Base-by-base conservation (phyloP, 2,888 invertebrate species). In the Brenthis ino region DNA sequence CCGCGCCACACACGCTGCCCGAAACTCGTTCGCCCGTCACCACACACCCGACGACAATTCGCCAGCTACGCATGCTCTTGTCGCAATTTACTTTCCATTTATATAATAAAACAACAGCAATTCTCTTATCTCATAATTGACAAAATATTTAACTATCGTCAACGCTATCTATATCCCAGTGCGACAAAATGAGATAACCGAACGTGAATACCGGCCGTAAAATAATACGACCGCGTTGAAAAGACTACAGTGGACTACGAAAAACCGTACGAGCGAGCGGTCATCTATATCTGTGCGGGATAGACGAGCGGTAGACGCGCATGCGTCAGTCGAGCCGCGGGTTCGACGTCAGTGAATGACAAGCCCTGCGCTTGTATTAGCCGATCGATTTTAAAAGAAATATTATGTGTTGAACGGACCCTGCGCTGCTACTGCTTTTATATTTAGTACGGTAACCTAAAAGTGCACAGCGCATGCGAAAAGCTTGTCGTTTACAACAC, bases 291-390 rank as follows among this genome's bases (percentile, higher is more conserved):
- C 83, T 85, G 89, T 87, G 82, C 84, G 88, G 86, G 82, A 87
- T 90, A 92, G 89, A 91, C 89, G 85, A 85, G 85, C 83, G 83
- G 86, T 87, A 91, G 90, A 91, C 91, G 91, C 92, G 92, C 92
- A 92, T 92, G 92, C 92, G 92, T 91, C 85, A 88, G 83, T 80
- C 80, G 77, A 77, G 74, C 80, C 82, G 78, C 80, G 79, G 82
- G 81, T 80, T 80, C 86, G 84, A 91, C 91, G 88, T 90, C 89
- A 91, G 86, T 89, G 88, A 91, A 91, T 91, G 91, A 90, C 91
- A 90, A 86, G 82, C 87, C 82, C 82, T 87, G 87, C 83, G 87
- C 85, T 89, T 86, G 85, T 88, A 87, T 85, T 88, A 88, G 77
- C 85, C 86, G 82, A 91, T 91, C 89, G 91, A 91, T 90, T 89